Evolutionary conservation across 2,888 invertebrate genomes (phyloP), one percentile per base, ranked within the genome.

Genomic region (Cantharis nigra): DNA sequence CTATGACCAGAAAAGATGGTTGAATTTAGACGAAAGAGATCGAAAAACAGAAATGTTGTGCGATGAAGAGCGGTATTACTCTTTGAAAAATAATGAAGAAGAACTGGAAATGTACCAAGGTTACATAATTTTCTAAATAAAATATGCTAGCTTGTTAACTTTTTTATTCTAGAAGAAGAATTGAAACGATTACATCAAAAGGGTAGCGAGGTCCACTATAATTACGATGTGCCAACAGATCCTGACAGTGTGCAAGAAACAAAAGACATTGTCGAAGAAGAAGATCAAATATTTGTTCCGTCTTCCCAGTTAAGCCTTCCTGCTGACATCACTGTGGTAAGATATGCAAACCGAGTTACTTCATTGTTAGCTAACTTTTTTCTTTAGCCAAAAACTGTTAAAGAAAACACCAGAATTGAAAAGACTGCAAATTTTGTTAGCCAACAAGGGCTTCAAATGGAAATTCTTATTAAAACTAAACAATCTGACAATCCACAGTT

Each of bases 391-490:
- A 93, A 94, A 81, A 94, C 94, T 4, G 91, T 94, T 84, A 98
- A 98, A 87, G 93, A 95, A 84, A 96, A 97, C 87, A 95, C 96
- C 13, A 96, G 99, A 79, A 98, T 99, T 84, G 98, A 98, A 86
- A 98, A 97, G 89, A 99, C 97, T 0, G 96, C 97, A 0, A 90
- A 93, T 82, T 97, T 97, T 88, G 96, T 97, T 83, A 94, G 94
- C 82, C 91, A 93, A 70, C 98, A 98, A 86, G 99, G 99, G 0
- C 92, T 94, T 9, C 99, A 99, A 89, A 98, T 99, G 98, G 99
- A 99, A 90, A 98, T 99, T 82, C 91, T 99, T 11, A 94, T 99
- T 82, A 99, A 99, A 89, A 97, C 98, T 3, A 99, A 99, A 89
- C 99, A 99, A 88, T 92, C 95, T 0, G 94, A 95, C 86, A 99